Base-by-base conservation (phyloP, 2,888 invertebrate species). In the Ochropleura plecta region DNA sequence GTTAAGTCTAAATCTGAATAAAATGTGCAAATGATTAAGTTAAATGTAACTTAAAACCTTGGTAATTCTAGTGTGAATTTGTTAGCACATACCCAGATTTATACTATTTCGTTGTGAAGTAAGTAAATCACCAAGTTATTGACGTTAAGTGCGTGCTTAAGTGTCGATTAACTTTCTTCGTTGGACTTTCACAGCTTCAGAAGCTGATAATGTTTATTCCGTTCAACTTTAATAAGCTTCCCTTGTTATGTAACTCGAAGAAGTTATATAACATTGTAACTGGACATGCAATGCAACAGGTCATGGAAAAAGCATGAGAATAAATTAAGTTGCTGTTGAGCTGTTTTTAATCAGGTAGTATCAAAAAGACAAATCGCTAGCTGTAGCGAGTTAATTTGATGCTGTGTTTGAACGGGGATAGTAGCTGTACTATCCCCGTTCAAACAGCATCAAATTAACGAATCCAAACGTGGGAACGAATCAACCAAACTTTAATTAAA, bases 141-240 rank as follows among this genome's bases (percentile, higher is more conserved):
- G 78, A 78, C 73, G 73, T 69, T 65, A 73, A 82, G 67, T 82
- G 78, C 73, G 48, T 73, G 70, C 78, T 73, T 78, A 69, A 81
- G 73, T 82, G 82, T 78, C 78, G 78, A 82, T 82, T 81, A 78
- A 82, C 82, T 81, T 78, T 81, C 82, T 78, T 82, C n/a, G 10
- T 20, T 67, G n/a, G 10, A 70, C 81, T 81, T 81, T 82, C 81
- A 81, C 82, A 73, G 73, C 78, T 73, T 68, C 40, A 68, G 81
- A 59, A 65, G 62, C 18, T 46, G 64, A 81, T 78, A 78, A 12
- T 73, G 67, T 78, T 81, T 73, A 73, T 81, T 81, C 78, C 73
- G 68, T 67, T 72, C 55, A 57, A 70, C 67, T 70, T 81, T 81
- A 72, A 72, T 66, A 77, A 77, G 70, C 82, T 81, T 76, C 72